Base-by-base conservation (phyloP, 30 jellyfish, hydroid and myxozoan genomes). In the Cassiopea xamachana region DNA sequence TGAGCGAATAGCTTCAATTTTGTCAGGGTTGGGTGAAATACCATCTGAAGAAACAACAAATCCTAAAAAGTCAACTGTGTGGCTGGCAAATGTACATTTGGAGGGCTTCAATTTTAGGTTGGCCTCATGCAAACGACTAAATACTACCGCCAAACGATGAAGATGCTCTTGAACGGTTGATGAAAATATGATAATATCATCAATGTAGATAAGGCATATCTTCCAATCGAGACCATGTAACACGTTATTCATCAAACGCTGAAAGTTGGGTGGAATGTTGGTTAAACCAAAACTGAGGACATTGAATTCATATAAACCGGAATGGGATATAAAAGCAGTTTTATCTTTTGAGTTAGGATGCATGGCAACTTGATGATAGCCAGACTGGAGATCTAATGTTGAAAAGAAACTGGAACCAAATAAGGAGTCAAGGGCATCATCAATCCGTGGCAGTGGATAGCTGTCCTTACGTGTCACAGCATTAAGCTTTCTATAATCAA, bases 1-100 rank as follows among this genome's bases (percentile, higher is more conserved):
- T 27, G 81, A 48, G 17, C 70, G 17, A 0, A 90, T 82, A 9
- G 81, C 85, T 1, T 55, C 68, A n/a, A 76, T 17, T 46, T 90
- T 90, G 39, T 69, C 86, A 2, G 93, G 93, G 67, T 91, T 93
- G 19, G 94, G 94, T 1, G 79, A 68, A 77, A 91, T 59, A 12
- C 97, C 94, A 10, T 59, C 92, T 14, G 91, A 43, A 48, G 94
- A 84, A 17, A 91, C 94, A 7, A 91, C 94, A 71, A 76, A 84
- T 44, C 94, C 97, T 17, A 91, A 84, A 70, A 69, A 84, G 45
- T 84, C 60, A 2, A 91, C 97, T 5, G 78, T 17, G 69, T 60
- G 1, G 45, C 85, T 69, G 4, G 93, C 94, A 64, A 91, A 91
- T 15, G 51, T 79, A 27, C 97, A 91, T 70, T 91, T 91, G 1